Percentiles rank a stretch among this genome's conserved stretches.
Evolutionary conservation across 2,113 vertebrate species (phyloP).

Genomic region (Cochlearius cochlearius): DNA sequence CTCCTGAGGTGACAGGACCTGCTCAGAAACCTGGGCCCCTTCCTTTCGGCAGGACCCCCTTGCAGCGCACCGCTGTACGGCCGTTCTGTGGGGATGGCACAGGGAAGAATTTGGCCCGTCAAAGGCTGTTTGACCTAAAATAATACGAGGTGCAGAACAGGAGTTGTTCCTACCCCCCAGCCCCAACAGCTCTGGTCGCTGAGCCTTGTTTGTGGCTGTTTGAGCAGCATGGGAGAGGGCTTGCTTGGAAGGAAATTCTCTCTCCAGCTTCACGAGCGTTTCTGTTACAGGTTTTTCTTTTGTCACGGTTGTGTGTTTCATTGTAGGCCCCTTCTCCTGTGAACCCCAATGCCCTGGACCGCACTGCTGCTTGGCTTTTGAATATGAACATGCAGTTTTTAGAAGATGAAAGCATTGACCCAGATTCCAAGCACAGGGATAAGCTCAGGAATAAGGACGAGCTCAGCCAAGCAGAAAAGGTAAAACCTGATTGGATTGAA

Average conservation of each 20-base stretch:
- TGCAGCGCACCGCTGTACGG: accelerated
- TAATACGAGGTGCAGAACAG: neutral
- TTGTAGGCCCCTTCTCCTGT: conserved; percentile 97
- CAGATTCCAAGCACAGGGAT: conserved; percentile 89
- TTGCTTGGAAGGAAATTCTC: neutral
- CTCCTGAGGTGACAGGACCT: neutral
- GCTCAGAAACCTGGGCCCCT: neutral
- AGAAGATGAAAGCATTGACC: conserved; percentile 94
- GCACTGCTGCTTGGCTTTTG: conserved; percentile 98
- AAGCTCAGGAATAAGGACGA: conserved; percentile 94
- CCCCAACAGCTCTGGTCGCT: neutral
- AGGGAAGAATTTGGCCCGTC: neutral
- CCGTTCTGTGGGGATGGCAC: neutral
- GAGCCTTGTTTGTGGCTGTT: neutral
- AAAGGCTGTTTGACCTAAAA: neutral
- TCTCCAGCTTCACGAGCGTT: conserved; percentile 40
- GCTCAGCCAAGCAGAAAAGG: conserved; percentile 97
- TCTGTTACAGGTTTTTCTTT: conserved; percentile 59
- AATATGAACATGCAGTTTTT: conserved; percentile 98
- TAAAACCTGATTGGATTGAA: conserved; percentile 75
- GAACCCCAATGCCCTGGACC: conserved; percentile 98
- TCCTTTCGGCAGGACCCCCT: neutral
- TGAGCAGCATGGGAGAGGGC: neutral
- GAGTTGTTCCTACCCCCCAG: neutral
- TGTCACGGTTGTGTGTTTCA: conserved; percentile 81